Conservation (phyloP, 1,140 invertebrate genomes). For the Gonatopus flavifemur region DNA sequence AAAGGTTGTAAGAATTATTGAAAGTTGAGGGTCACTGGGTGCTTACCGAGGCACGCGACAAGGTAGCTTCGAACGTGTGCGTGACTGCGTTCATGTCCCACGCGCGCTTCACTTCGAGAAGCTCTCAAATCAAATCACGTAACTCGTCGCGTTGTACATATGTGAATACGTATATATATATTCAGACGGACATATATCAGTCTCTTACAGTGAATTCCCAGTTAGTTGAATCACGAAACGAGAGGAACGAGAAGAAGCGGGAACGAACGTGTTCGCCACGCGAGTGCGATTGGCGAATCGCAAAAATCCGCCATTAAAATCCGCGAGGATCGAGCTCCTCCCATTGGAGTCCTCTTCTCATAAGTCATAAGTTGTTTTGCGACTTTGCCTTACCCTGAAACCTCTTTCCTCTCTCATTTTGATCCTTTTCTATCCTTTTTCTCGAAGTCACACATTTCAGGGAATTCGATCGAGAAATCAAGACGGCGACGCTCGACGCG, state of each 20-base stretch:
- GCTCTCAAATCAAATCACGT: conserved; percentile 28
- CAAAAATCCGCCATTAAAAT: conserved; percentile 46
- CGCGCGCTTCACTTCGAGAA: conserved; percentile 12
- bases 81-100: too few relatives aligned
- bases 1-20: too few relatives aligned
- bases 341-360: conserved; percentile 29
- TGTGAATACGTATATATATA: conserved; percentile 2
- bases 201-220: conserved; percentile 1
- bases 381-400: too few relatives aligned
- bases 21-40: background rate
- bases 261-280: too few relatives aligned
- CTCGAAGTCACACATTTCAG: too few relatives aligned
- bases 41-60: conserved; percentile 17
- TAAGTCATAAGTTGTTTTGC: conserved; percentile 3
- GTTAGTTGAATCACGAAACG: background rate
- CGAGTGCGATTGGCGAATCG: conserved; percentile 34
- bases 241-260: background rate
- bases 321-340: conserved; percentile 36
- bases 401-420: too few relatives aligned
- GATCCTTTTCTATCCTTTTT: too few relatives aligned
- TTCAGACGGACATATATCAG: conserved; percentile 1
- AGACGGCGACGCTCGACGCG: too few relatives aligned
- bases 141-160: conserved; percentile 7
- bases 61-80: too few relatives aligned
- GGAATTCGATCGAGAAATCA: too few relatives aligned